A percentile compares a stretch with the other conserved stretches of the same genome.
Evolutionary conservation across 2,113 vertebrate genomes (phyloP).

Genomic region (Donacobius atricapilla): DNA sequence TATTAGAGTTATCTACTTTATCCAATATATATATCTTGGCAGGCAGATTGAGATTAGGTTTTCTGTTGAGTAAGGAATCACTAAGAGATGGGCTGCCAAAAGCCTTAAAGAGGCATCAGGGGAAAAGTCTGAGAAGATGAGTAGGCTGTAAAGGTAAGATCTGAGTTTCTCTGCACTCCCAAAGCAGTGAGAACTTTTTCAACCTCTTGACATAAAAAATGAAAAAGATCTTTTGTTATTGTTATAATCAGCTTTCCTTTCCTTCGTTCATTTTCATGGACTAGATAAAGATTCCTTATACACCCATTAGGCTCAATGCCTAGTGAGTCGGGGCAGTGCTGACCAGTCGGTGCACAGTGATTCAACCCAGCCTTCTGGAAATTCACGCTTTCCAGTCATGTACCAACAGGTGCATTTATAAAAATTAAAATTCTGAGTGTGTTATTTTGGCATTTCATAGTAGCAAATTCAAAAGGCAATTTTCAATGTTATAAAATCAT

Average conservation of each 20-base stretch:
- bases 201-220: neutral
- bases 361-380: neutral
- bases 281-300: neutral
- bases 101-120: neutral
- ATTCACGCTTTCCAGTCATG: neutral
- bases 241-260: neutral
- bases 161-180: neutral
- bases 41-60: neutral
- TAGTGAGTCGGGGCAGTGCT: neutral
- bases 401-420: neutral
- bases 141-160: neutral
- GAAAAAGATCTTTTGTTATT: neutral
- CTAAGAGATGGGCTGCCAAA: neutral
- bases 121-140: neutral
- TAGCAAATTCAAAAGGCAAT: neutral
- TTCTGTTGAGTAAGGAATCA: neutral
- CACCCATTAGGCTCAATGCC: neutral
- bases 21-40: neutral
- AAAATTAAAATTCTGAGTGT: neutral
- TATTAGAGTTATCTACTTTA: neutral
- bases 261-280: neutral
- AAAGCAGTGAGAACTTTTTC: neutral
- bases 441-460: neutral
- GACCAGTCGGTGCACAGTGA: accelerated
- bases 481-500: neutral